Evolutionary conservation across 2,888 invertebrate species (phyloP).

Genomic region (Brachypalpus laphriformis): DNA sequence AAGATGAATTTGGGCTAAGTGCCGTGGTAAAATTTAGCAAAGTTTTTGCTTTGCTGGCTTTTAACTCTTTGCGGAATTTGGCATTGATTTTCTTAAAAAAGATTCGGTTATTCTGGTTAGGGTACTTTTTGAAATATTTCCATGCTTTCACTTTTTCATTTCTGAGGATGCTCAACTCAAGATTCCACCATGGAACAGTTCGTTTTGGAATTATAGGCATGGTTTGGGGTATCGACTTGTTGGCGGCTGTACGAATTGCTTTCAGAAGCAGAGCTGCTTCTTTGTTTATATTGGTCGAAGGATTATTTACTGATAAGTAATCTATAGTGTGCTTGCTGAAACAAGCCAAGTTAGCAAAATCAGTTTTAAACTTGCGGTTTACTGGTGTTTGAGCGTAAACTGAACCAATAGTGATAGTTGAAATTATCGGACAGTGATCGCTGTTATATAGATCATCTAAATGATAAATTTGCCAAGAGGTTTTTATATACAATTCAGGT

Average conservation of each 20-base stretch:
- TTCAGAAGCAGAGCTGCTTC: not conserved
- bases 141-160: not conserved
- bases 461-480: conserved; percentile 21
- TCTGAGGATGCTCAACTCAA: not conserved
- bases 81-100: not conserved
- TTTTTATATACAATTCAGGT: not conserved
- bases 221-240: too few relatives aligned
- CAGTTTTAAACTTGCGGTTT: conserved; percentile 18
- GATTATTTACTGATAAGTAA: conserved; percentile 8
- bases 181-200: conserved; percentile 8
- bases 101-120: not conserved
- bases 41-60: not conserved
- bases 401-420: not conserved
- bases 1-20: not conserved
- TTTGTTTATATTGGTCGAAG: not conserved
- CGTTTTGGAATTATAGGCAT: not conserved
- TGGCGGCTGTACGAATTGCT: not conserved
- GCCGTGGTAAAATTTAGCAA: not conserved
- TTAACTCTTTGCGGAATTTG: not conserved
- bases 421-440: conserved; percentile 27
- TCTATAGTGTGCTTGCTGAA: conserved; percentile 6
- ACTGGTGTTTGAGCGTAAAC: not conserved
- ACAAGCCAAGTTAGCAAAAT: conserved; percentile 18
- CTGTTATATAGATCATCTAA: conserved; percentile 25
- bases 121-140: conserved; percentile 6